Base-by-base conservation (phyloP, 2,888 invertebrate genomes). In the Ariolimax columbianus region DNA sequence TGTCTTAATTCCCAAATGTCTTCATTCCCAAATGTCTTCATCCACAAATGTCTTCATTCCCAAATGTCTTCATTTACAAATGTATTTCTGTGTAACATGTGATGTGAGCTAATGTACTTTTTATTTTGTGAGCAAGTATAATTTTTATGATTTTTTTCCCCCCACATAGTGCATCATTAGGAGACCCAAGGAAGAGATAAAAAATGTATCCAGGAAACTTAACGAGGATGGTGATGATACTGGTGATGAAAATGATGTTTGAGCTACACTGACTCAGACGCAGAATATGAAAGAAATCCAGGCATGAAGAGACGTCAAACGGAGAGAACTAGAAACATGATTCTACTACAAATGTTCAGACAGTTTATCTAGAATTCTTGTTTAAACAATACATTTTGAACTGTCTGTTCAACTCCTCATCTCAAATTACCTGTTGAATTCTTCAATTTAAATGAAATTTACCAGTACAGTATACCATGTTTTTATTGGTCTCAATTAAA, bases 131-230 rank as follows among this genome's bases (percentile, higher is more conserved):
- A n/a, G n/a, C n/a, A n/a, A n/a, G n/a, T n/a, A n/a, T n/a, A n/a
- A n/a, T n/a, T n/a, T n/a, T 14, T 43, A 40, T 33, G 30, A 40
- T 40, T 75, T 6, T 68, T 70, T 51, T 47, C 33, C 51, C 26
- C 68, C 55, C 14, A 33, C 30, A 23, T 77, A 77, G 81, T 80
- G 80, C 36, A 40, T 85, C 43, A 77, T 81, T 11, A 75, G 63
- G 23, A 75, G 85, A 77, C 81, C 81, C n/a, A 80, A 85, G 26
- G 40, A 81, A 17, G 77, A 81, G 68, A 85, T 75, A 40, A 72
- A 70, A 72, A 38, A 23, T 55, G 38, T 77, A 36, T 26, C 80
- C 47, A 77, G 19, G 77, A 51, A 77, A n/a, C n/a, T 51, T 14
- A 38, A 68, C 19, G 68, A 68, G 33, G 66, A 30, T 66, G 70